Evolutionary conservation across 2,888 invertebrate species (phyloP).

Genomic region (Heliconius hortense): DNA sequence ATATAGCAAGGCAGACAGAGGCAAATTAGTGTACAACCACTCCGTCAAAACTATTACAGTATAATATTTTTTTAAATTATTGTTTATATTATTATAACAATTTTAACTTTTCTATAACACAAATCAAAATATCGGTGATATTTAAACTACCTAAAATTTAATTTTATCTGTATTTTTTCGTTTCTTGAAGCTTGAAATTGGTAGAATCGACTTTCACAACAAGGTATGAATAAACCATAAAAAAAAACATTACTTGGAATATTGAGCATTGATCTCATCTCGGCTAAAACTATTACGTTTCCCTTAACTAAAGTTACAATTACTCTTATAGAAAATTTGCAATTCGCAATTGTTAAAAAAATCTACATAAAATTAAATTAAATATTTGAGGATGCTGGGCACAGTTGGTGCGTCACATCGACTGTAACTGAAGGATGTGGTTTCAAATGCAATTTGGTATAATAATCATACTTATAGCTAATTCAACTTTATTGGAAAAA

Average conservation of each 20-base stretch:
- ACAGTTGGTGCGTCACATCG: not conserved
- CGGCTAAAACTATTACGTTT: not conserved
- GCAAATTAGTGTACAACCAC: not conserved
- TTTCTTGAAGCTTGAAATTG: not conserved
- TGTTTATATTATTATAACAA: not conserved
- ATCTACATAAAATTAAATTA: no score
- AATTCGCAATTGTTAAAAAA: not conserved
- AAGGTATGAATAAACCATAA: not conserved
- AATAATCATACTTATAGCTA: no score
- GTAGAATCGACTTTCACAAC: not conserved
- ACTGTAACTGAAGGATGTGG: not conserved
- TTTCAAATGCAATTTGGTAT: not conserved
- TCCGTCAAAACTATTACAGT: not conserved
- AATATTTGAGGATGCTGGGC: not conserved
- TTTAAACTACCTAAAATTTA: not conserved
- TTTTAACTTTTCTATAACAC: not conserved
- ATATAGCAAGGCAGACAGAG: not conserved
- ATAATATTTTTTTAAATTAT: not conserved
- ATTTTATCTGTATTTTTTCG: not conserved
- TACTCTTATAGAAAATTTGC: constrained; percentile 11
- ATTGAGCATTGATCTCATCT: not conserved
- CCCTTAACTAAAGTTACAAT: not conserved
- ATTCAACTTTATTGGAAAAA: not conserved
- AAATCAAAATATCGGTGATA: not conserved
- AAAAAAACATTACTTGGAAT: not conserved